Evolutionary conservation across 2,888 invertebrate species (phyloP), one percentile per base, ranked within the genome.

Genomic region (Microplitis manilae): DNA sequence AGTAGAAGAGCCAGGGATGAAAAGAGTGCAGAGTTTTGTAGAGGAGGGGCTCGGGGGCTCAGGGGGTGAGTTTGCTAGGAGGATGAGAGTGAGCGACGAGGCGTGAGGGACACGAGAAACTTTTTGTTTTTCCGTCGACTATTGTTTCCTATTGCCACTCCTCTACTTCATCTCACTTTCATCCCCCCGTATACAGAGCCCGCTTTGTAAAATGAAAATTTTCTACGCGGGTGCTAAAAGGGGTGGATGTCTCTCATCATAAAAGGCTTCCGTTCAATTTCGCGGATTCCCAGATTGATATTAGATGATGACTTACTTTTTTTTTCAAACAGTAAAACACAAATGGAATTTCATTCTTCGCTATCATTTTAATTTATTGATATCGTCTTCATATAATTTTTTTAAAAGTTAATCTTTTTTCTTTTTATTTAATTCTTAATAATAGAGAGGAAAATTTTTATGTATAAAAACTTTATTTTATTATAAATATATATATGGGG

Each of bases 101-200:
- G 77, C 67, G 78, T 75, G 62, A 77, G 73, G 74, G 73, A 74
- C 73, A 80, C 75, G 74, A 75, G 80, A 83, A 86, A 87, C 86
- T 89, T 89, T 89, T 89, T 89, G 87, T 88, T 89, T 89, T 88
- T 86, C 86, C 76, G 85, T 84, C 84, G 82, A 83, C 88, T 85
- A 88, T 89, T 88, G 88, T 89, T 86, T 86, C 82, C 87, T 84
- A 86, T 87, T 86, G 85, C 85, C 83, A 71, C 78, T 80, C 79
- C 79, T 77, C 79, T 78, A 67, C 17, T 67, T 75, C 68, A 15
- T 80, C 70, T 76, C 73, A 62, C 60, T 50, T 69, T 17, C 30
- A 20, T 30, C 61, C 40, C 68, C 73, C 73, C 73, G 68, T 62
- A 75, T 75, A 15, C 69, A 74, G 59, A 76, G 67, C 73, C 59